Conservation (phyloP, 1,140 invertebrate genomes). For the Tenebrio molitor region DNA sequence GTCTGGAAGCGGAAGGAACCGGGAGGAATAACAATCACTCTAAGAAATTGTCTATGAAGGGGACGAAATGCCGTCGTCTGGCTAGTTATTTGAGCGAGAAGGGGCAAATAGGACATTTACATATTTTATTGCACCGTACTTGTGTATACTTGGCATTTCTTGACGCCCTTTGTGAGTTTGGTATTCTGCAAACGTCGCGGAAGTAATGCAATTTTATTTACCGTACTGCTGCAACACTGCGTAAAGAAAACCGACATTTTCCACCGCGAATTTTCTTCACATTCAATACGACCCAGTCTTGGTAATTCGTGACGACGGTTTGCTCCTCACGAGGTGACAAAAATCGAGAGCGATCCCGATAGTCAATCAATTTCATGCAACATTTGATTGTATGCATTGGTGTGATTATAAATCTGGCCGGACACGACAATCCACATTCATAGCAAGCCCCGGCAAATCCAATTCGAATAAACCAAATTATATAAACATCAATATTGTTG, state of each 20-base stretch:
- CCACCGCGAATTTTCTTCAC: slow-evolving; percentile 3
- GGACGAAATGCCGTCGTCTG: slow-evolving; percentile 49
- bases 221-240: slow-evolving; percentile 30
- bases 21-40: slow-evolving; percentile 54
- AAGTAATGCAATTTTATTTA: slow-evolving; percentile 57
- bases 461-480: slow-evolving; percentile 37
- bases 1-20: slow-evolving; percentile 49
- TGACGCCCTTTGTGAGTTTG: slow-evolving; percentile 47
- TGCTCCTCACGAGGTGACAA: background rate
- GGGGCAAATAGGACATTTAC: slow-evolving; percentile 57
- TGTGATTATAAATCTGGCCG: slow-evolving; percentile 21
- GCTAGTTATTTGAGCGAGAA: slow-evolving; percentile 54
- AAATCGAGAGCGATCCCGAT: too few species aligned
- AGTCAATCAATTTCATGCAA: slow-evolving; percentile 1
- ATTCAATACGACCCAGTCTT: background rate
- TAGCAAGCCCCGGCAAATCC: slow-evolving; percentile 10
- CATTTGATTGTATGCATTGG: slow-evolving; percentile 8
- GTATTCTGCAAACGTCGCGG: slow-evolving; percentile 51
- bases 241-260: slow-evolving; percentile 21
- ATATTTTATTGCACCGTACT: slow-evolving; percentile 58
- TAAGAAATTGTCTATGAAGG: slow-evolving; percentile 54
- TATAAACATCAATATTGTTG: slow-evolving; percentile 35
- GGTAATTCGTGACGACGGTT: background rate
- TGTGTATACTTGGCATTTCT: slow-evolving; percentile 52
- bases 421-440: slow-evolving; percentile 2